Percentiles rank a stretch among this genome's conserved stretches.
Conservation (phyloP, 2,888 invertebrate genomes). For the Andrena minutula region DNA sequence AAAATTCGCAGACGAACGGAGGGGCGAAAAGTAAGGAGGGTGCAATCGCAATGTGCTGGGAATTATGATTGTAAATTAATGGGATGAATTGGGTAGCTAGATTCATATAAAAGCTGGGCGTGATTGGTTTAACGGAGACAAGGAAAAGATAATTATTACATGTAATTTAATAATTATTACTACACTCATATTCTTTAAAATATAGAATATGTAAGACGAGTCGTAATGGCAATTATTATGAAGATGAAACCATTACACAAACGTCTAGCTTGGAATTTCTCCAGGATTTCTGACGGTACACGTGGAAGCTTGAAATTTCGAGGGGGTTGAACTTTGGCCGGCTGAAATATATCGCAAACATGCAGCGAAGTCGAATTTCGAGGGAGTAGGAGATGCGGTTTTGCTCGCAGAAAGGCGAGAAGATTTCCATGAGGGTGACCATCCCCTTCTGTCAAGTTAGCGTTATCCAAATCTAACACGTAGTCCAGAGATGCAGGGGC, state of each 20-base stretch:
- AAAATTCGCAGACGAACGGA: too few species aligned
- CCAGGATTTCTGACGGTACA: not conserved
- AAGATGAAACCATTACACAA: not conserved
- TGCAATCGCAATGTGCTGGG: too few species aligned
- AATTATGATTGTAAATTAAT: too few species aligned
- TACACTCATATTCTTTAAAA: too few species aligned
- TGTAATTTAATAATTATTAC: too few species aligned
- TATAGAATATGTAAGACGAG: too few species aligned
- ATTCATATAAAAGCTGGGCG: too few species aligned
- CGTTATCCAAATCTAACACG: constrained; percentile 81
- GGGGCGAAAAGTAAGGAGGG: too few species aligned
- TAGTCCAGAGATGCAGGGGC: constrained; percentile 72
- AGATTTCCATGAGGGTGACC: constrained; percentile 68
- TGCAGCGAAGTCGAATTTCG: constrained; percentile 40
- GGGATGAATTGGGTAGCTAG: too few species aligned
- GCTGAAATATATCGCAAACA: constrained; percentile 20
- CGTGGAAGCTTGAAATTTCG: not conserved
- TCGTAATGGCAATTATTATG: too few species aligned
- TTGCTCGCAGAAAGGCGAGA: constrained; percentile 57
- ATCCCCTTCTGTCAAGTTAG: constrained; percentile 77
- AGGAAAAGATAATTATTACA: too few species aligned
- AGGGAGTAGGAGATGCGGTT: constrained; percentile 61
- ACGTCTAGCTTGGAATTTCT: not conserved
- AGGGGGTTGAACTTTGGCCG: not conserved
- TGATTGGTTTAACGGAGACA: too few species aligned